A percentile compares a stretch with the other conserved stretches of the same genome.
These are phyloP conservation scores for Indri indri DNA, from an alignment of 2,113 vertebrate genomes.

Conservation along the genomic window DNA sequence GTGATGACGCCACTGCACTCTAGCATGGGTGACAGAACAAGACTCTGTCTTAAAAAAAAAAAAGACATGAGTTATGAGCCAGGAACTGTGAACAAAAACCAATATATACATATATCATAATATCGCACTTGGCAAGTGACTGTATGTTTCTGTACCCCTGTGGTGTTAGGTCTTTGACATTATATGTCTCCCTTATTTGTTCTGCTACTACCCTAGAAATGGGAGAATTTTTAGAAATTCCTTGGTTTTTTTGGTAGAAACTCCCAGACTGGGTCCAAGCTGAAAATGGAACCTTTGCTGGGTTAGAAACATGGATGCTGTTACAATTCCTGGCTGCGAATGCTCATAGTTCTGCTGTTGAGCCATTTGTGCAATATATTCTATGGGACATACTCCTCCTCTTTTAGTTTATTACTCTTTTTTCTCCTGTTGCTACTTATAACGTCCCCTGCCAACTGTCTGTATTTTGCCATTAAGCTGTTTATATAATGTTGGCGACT, in stretches of 20 bases:
- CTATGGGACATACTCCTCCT: background rate
- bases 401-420: slow-evolving; percentile 22
- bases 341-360: background rate
- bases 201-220: background rate
- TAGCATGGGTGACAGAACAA: too few relatives aligned
- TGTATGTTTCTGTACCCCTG: background rate
- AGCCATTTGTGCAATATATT: background rate
- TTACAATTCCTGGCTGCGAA: background rate
- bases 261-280: background rate
- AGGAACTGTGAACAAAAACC: background rate
- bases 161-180: background rate
- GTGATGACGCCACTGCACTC: too few relatives aligned
- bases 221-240: background rate
- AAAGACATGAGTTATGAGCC: too few relatives aligned
- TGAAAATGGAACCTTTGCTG: background rate
- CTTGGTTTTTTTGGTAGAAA: background rate
- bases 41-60: too few relatives aligned
- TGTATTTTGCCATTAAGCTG: slow-evolving; percentile 14
- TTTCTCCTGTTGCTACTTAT: background rate
- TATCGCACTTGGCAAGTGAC: background rate
- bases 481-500: background rate
- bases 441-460: background rate
- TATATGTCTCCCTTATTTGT: background rate
- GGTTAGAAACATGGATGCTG: background rate
- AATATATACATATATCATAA: background rate